phyloP scores from a whole-genome alignment of 2,888 invertebrate species.

The Pachliopta kotzebuea region DNA sequence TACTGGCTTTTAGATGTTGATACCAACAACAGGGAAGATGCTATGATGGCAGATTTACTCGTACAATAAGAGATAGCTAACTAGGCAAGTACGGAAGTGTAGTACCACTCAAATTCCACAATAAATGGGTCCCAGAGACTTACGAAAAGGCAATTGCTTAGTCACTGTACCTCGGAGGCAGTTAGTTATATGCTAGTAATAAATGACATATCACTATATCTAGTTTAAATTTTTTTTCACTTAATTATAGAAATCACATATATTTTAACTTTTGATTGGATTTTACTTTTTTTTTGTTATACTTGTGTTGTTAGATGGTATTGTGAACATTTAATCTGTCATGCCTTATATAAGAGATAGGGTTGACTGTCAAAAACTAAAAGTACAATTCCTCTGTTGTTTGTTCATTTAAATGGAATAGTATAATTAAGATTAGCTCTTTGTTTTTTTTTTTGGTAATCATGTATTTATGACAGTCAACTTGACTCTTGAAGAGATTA shows the following conservation, averaged over 20 bases:
- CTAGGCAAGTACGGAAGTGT: too few species aligned
- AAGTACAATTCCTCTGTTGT: slow-evolving; percentile 15
- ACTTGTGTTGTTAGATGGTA: neutral
- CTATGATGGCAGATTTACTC: too few species aligned
- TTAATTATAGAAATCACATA: neutral
- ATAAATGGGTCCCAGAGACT: too few species aligned
- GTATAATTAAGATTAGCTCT: neutral
- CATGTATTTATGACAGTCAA: slow-evolving; percentile 10
- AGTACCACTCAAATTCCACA: too few species aligned
- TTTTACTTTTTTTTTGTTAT: neutral
- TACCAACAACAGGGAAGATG: too few species aligned
- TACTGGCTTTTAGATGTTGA: too few species aligned
- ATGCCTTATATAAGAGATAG: slow-evolving; percentile 8
- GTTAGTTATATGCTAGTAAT: neutral
- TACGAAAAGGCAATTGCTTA: too few species aligned
- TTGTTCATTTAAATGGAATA: slow-evolving; percentile 6
- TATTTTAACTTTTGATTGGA: neutral
- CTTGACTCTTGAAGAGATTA: slow-evolving; percentile 26
- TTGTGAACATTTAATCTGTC: slow-evolving; percentile 26
- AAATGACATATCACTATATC: slow-evolving; percentile 10
- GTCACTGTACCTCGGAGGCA: too few species aligned
- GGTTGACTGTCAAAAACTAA: slow-evolving; percentile 18
- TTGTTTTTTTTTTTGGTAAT: slow-evolving; percentile 3
- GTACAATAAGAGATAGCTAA: too few species aligned
- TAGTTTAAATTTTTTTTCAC: neutral